Evolutionary conservation across 2,797 vertebrate species (phyloP).

Genomic region (Hippopotamyrus pictus): DNA sequence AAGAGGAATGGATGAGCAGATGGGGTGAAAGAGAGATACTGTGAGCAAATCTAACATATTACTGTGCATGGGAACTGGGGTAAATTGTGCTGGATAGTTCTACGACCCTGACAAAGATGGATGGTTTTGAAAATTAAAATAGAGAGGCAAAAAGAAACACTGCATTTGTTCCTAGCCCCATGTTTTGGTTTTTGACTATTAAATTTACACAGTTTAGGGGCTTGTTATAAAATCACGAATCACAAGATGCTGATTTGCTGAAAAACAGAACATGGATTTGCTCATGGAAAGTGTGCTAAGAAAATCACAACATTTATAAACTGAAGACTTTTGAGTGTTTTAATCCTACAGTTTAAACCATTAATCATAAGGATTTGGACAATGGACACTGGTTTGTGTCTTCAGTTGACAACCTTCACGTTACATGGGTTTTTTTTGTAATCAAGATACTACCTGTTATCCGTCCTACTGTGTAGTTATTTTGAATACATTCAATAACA

Average conservation of each 20-base stretch:
- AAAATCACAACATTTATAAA: background rate
- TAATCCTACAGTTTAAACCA: background rate
- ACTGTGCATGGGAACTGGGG: background rate
- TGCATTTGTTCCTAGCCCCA: background rate
- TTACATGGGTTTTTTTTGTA: background rate
- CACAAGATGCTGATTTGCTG: background rate
- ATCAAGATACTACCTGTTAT: background rate
- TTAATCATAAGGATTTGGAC: background rate
- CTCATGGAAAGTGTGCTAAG: background rate
- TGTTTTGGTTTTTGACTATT: background rate
- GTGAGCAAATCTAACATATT: background rate
- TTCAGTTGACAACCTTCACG: background rate
- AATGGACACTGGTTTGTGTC: background rate
- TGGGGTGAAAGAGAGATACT: background rate
- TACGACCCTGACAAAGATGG: background rate
- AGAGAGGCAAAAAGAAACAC: background rate
- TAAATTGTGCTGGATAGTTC: background rate
- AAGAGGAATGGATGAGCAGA: background rate
- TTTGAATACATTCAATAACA: background rate
- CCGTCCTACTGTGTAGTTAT: background rate
- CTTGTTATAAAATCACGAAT: background rate
- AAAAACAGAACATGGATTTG: background rate
- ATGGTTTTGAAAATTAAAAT: background rate
- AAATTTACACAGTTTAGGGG: background rate
- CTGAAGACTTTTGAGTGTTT: background rate